These are phyloP conservation scores for Beroe ovata DNA, from an alignment of 37 sponge, comb jelly and placozoan genomes.

Conservation along the genomic window DNA sequence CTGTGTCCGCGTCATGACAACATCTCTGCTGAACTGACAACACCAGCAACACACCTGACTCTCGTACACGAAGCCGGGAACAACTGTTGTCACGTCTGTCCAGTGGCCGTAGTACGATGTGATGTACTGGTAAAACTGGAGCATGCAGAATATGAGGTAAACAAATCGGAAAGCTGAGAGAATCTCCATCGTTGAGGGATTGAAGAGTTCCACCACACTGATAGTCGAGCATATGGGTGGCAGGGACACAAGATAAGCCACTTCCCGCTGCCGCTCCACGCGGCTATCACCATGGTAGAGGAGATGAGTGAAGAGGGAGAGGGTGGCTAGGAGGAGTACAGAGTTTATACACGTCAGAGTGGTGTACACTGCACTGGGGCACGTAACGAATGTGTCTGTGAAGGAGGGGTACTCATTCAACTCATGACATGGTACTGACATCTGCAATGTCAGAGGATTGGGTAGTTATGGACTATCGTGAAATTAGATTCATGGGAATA, in stretches of 20 bases:
- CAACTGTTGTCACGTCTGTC: background rate
- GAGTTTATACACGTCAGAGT: constrained; percentile 2
- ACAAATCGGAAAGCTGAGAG: constrained; percentile 42
- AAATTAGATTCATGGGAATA: no score
- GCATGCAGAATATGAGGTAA: constrained; percentile 59
- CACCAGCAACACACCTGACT: constrained; percentile 4
- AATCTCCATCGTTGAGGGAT: constrained; percentile 22
- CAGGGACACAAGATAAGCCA: constrained; percentile 47
- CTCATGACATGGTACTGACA: background rate
- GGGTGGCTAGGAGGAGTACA: background rate
- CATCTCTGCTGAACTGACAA: background rate
- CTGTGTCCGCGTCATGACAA: background rate
- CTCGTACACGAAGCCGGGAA: constrained; percentile 56
- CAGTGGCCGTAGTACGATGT: constrained; percentile 41
- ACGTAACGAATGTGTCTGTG: constrained; percentile 25
- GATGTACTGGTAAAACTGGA: constrained; percentile 63
- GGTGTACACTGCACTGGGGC: constrained; percentile 33
- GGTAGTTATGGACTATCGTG: no score
- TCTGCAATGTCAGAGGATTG: no score
- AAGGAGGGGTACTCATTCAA: constrained; percentile 39
- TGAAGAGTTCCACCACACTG: constrained; percentile 18
- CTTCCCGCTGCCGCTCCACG: background rate
- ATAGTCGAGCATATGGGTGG: constrained; percentile 38
- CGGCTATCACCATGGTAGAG: background rate
- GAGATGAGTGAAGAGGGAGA: background rate